Evolutionary conservation across 1,140 invertebrate species (phyloP).

Genomic region (Bombus huntii): DNA sequence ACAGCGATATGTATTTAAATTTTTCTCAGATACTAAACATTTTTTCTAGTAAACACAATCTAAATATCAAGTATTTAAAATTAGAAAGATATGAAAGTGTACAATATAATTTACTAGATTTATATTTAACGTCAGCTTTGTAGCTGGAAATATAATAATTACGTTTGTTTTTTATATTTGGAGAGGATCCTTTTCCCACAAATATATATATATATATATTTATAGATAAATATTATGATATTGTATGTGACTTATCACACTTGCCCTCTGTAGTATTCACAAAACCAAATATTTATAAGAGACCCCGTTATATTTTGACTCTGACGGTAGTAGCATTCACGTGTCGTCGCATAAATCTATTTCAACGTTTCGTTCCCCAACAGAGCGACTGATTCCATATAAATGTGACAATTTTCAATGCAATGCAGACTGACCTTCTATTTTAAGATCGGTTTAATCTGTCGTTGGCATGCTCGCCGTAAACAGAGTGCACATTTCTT

Average conservation of each 20-base stretch:
- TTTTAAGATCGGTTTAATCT: conserved; percentile 8
- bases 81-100: no score
- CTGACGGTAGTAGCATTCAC: background rate
- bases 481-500: background rate
- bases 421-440: background rate
- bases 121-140: background rate
- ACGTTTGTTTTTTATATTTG: no score
- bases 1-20: no score
- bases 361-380: background rate
- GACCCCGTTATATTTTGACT: background rate
- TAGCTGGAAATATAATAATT: no score
- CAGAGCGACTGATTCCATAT: background rate
- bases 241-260: no score
- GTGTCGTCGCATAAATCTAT: background rate
- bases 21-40: no score
- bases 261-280: background rate
- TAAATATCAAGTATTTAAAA: no score
- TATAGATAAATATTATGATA: no score
- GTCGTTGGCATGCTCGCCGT: conserved; percentile 7
- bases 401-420: background rate
- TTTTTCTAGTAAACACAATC: no score
- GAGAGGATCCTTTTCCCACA: no score
- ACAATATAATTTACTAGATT: background rate
- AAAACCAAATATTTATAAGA: background rate
- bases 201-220: no score